A percentile compares a stretch with the other conserved stretches of the same genome.
Evolutionary conservation across 2,888 invertebrate genomes (phyloP).

Genomic region (Orthosia incerta): DNA sequence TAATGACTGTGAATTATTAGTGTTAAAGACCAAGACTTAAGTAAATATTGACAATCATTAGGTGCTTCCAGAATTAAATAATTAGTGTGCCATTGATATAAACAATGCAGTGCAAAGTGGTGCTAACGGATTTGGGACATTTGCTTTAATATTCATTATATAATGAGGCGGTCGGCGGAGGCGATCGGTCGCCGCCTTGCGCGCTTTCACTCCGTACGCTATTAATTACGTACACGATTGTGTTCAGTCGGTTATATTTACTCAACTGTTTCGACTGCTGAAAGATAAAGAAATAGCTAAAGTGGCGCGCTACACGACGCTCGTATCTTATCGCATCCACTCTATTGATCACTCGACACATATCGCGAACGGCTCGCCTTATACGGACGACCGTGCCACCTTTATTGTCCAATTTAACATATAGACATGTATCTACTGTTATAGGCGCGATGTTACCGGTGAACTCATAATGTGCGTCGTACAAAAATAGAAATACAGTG

Average conservation of each 20-base stretch:
- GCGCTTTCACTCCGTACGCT: conserved; percentile 88
- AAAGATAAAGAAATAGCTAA: conserved; percentile 89
- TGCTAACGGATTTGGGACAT: conserved; percentile 84
- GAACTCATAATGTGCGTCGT: conserved; percentile 89
- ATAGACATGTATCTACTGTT: conserved; percentile 85
- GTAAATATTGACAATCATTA: conserved; percentile 73
- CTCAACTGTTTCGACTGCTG: conserved; percentile 88
- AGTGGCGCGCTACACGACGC: conserved; percentile 83
- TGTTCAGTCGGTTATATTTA: conserved; percentile 88
- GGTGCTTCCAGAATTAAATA: conserved; percentile 51
- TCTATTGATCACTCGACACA: conserved; percentile 89
- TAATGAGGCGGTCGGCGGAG: conserved; percentile 82
- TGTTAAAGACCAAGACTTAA: conserved; percentile 64
- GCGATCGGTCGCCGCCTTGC: conserved; percentile 78
- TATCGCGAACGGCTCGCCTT: conserved; percentile 88
- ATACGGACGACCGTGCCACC: conserved; percentile 87
- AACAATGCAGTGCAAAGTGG: conserved; percentile 76
- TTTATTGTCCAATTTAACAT: conserved; percentile 89
- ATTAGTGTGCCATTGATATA: conserved; percentile 63
- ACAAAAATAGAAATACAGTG: conserved; percentile 89
- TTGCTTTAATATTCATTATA: conserved; percentile 89
- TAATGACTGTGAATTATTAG: conserved; percentile 66
- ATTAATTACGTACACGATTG: conserved; percentile 87
- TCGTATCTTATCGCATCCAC: conserved; percentile 88
- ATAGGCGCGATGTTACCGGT: conserved; percentile 88